Conservation (phyloP, 2,113 vertebrate species). For the Ictalurus furcatus region DNA sequence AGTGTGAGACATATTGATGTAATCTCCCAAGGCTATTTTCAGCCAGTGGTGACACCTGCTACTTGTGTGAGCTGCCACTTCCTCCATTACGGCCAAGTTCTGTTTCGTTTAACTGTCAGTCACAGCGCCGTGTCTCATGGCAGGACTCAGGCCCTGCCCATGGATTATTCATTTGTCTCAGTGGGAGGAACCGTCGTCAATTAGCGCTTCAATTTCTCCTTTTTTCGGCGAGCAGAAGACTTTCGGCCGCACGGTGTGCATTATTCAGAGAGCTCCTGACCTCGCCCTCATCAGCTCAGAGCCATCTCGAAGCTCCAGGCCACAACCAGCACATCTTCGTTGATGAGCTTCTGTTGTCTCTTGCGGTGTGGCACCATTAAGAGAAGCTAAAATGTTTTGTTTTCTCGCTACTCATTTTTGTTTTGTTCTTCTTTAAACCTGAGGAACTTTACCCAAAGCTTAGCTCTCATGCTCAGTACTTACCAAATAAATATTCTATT, state of each 20-base stretch:
- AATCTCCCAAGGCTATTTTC: slow-evolving; percentile 4
- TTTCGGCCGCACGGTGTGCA: slow-evolving; percentile 39
- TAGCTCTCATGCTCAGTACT: not conserved
- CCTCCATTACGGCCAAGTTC: not conserved
- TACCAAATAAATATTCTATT: not conserved
- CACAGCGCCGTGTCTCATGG: slow-evolving; percentile 48
- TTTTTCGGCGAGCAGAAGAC: slow-evolving; percentile 55
- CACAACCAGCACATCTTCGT: not conserved
- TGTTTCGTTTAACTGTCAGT: slow-evolving; percentile 31
- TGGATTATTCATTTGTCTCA: slow-evolving; percentile 71
- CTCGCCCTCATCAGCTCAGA: slow-evolving; percentile 33
- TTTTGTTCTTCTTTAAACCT: not conserved
- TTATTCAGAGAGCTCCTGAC: slow-evolving; percentile 63
- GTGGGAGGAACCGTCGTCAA: slow-evolving; percentile 70
- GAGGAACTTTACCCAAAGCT: not conserved
- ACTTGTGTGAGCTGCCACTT: not conserved
- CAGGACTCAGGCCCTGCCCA: slow-evolving; percentile 46
- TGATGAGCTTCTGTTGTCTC: slow-evolving; percentile 28
- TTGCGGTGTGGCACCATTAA: not conserved
- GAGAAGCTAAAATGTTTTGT: not conserved
- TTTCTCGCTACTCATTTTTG: not conserved
- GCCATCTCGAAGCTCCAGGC: slow-evolving; percentile 7
- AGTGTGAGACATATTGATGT: slow-evolving; percentile 14
- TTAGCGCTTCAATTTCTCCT: slow-evolving; percentile 64
- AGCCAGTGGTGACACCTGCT: slow-evolving; percentile 8